Percentiles rank a stretch among this genome's conserved stretches.
Conservation (phyloP, 2,888 invertebrate genomes). For the Drosophila flavopinicola region DNA sequence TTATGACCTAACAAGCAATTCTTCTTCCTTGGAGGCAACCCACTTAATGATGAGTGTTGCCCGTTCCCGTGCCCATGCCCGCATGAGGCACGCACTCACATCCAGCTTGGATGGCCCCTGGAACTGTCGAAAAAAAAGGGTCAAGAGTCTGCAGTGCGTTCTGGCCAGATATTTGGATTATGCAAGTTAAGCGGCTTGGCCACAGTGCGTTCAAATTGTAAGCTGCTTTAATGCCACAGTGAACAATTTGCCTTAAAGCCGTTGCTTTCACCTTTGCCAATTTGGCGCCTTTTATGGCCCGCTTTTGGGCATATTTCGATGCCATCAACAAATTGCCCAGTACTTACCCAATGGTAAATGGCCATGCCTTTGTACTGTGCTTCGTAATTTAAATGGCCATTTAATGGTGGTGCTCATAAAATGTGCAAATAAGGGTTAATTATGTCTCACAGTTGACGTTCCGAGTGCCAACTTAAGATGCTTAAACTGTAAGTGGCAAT, state of each 20-base stretch:
- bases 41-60: conserved; percentile 38
- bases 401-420: conserved; percentile 80
- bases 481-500: conserved; percentile 55
- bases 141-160: conserved; percentile 76
- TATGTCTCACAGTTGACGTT: conserved; percentile 66
- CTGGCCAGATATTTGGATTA: conserved; percentile 81
- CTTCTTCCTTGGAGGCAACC: conserved; percentile 19
- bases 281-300: conserved; percentile 37
- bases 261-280: conserved; percentile 38
- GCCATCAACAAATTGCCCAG: conserved; percentile 56
- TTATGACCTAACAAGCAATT: conserved; percentile 61
- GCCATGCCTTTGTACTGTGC: conserved; percentile 35
- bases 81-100: conserved; percentile 47
- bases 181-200: conserved; percentile 81
- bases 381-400: conserved; percentile 72
- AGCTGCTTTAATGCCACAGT: conserved; percentile 64
- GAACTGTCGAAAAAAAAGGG: conserved; percentile 31
- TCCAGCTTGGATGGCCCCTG: conserved; percentile 48
- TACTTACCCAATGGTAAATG: conserved; percentile 58
- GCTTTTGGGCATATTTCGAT: conserved; percentile 21
- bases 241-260: conserved; percentile 47
- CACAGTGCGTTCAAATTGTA: conserved; percentile 63
- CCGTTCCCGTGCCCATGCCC: no score
- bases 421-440: conserved; percentile 83
- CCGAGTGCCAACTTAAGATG: conserved; percentile 52